Conservation (phyloP, 2,797 vertebrate species). For the Siniperca undulata region DNA sequence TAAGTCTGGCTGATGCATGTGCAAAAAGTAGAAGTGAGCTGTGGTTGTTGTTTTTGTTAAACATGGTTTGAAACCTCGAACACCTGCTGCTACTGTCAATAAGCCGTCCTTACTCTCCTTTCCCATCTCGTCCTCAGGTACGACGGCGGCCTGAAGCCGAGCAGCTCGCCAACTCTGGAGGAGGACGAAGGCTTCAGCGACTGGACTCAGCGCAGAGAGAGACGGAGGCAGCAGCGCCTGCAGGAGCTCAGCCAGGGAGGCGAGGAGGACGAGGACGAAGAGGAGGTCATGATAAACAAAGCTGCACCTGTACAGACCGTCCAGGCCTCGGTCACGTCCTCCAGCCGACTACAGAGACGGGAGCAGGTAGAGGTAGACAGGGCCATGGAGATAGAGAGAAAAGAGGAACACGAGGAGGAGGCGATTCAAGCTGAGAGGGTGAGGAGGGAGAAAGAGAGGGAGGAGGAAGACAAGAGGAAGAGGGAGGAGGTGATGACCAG, state of each 20-base stretch:
- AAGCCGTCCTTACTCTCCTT: neutral
- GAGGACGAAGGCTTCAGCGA: conserved; percentile 97
- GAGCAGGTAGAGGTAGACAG: conserved; percentile 41
- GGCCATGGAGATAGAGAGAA: conserved; percentile 44
- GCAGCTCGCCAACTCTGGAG: conserved; percentile 82
- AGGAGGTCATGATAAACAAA: conserved; percentile 31
- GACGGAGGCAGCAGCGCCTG: conserved; percentile 78
- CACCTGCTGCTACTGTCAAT: neutral
- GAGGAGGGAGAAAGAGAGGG: conserved; percentile 49
- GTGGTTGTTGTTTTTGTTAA: neutral
- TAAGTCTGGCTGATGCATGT: too few relatives aligned
- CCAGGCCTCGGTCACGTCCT: conserved; percentile 23
- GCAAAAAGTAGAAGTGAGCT: too few relatives aligned
- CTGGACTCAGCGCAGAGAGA: conserved; percentile 92
- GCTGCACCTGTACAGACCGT: conserved; percentile 25
- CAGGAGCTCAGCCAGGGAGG: conserved; percentile 69
- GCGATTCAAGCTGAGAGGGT: conserved; percentile 47
- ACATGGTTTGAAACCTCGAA: neutral
- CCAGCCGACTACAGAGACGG: conserved; percentile 52
- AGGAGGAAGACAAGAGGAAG: conserved; percentile 53
- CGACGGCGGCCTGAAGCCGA: conserved; percentile 81
- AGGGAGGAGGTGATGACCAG: conserved; percentile 36
- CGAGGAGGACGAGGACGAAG: conserved; percentile 62
- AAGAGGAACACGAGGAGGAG: conserved; percentile 40
- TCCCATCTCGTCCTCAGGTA: conserved; percentile 69